Conservation (phyloP, 1,140 invertebrate genomes). For the Pogonomyrmex barbatus region DNA sequence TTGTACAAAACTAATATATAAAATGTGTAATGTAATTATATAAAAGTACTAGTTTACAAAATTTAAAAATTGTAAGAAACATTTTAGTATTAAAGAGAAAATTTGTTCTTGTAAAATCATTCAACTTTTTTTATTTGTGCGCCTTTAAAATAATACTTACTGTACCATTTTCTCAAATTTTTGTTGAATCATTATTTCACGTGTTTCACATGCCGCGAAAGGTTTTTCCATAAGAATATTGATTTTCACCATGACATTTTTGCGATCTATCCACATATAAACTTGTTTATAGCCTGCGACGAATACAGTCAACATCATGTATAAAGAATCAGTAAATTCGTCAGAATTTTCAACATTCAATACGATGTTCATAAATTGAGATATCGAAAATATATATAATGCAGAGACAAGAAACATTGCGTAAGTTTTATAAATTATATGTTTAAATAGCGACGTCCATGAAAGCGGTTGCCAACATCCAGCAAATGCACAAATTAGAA, state of each 20-base stretch:
- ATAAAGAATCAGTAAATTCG: slow-evolving; percentile 59
- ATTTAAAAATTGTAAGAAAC: not conserved
- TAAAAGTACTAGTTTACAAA: too few relatives aligned
- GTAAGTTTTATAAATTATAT: slow-evolving; percentile 49
- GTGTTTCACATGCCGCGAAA: slow-evolving; percentile 49
- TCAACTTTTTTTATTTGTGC: not conserved
- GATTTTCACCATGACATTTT: slow-evolving; percentile 57
- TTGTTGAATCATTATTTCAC: slow-evolving; percentile 63
- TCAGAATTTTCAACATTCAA: slow-evolving; percentile 62
- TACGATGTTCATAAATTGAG: slow-evolving; percentile 52
- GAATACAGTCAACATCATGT: slow-evolving; percentile 24
- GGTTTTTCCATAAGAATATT: slow-evolving; percentile 29
- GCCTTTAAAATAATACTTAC: slow-evolving; percentile 50
- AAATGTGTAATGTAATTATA: too few relatives aligned
- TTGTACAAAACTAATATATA: too few relatives aligned
- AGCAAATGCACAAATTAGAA: slow-evolving; percentile 28
- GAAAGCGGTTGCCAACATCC: slow-evolving; percentile 46
- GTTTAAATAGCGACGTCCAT: slow-evolving; percentile 44
- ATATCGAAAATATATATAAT: slow-evolving; percentile 46
- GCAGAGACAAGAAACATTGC: not conserved
- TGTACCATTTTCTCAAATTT: slow-evolving; percentile 47
- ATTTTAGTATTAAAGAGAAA: not conserved
- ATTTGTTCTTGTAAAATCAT: not conserved
- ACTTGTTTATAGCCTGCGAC: slow-evolving; percentile 62
- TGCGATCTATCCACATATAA: slow-evolving; percentile 53